A percentile compares a stretch with the other conserved stretches of the same genome.
These are phyloP conservation scores for Tachycineta bicolor DNA, from an alignment of 2,113 vertebrate species.

Conservation along the genomic window DNA sequence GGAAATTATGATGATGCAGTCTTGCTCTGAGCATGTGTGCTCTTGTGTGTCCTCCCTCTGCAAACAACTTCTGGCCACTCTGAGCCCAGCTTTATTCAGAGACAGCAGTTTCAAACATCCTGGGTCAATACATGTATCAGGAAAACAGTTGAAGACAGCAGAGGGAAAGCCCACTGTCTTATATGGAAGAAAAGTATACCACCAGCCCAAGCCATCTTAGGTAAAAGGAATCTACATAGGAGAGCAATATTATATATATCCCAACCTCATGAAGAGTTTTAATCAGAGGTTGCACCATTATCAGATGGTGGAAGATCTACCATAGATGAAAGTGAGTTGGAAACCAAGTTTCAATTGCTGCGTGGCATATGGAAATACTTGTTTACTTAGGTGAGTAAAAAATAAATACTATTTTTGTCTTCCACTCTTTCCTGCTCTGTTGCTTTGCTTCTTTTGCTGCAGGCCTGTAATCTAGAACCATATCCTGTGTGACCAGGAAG, in stretches of 20 bases:
- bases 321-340: background rate
- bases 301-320: background rate
- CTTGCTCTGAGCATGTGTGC: background rate
- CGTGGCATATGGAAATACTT: background rate
- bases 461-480: background rate
- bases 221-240: background rate
- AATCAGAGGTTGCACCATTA: background rate
- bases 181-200: background rate
- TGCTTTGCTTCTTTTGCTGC: constrained; percentile 5
- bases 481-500: background rate
- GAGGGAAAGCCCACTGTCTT: background rate
- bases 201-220: background rate
- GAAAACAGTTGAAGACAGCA: background rate
- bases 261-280: background rate
- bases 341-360: background rate
- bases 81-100: background rate
- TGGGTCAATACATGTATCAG: background rate
- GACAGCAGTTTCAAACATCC: background rate
- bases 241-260: background rate
- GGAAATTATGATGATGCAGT: background rate
- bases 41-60: background rate
- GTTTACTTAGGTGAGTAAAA: background rate
- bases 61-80: background rate
- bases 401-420: constrained; percentile 15
- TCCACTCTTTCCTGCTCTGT: background rate